These are phyloP conservation scores for Lycorma delicatula DNA, from an alignment of 1,140 invertebrate genomes.

Conservation along the genomic window DNA sequence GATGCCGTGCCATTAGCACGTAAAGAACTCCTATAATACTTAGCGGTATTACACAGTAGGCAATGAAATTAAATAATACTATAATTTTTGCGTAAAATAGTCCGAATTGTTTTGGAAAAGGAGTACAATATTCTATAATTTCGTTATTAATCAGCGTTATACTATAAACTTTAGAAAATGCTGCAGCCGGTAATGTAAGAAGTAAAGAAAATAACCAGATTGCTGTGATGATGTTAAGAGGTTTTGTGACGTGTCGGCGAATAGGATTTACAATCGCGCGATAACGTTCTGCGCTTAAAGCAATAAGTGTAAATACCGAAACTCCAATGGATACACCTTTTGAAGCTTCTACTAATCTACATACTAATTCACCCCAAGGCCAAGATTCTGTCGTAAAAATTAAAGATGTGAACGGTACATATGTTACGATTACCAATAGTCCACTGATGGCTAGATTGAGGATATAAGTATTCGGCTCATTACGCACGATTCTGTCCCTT, in stretches of 20 bases:
- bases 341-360: conserved; percentile 73
- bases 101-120: conserved; percentile 47
- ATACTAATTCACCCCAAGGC: conserved; percentile 73
- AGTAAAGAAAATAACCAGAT: conserved; percentile 76
- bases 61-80: conserved; percentile 50
- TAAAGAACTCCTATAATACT: conserved; percentile 78
- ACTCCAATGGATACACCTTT: conserved; percentile 87
- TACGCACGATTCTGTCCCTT: conserved; percentile 67
- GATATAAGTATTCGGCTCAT: conserved; percentile 82
- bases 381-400: conserved; percentile 78
- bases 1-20: conserved; percentile 72
- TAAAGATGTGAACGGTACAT: conserved; percentile 78
- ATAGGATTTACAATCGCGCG: conserved; percentile 83
- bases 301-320: conserved; percentile 85
- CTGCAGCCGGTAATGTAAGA: conserved; percentile 68
- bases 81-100: conserved; percentile 43
- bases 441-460: conserved; percentile 62
- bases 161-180: conserved; percentile 56
- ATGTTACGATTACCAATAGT: conserved; percentile 69
- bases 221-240: conserved; percentile 44
- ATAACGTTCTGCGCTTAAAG: conserved; percentile 80
- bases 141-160: conserved; percentile 41
- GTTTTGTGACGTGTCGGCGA: conserved; percentile 47
- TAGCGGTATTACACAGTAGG: conserved; percentile 79
- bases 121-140: conserved; percentile 54